phyloP scores from a whole-genome alignment of 2,888 invertebrate genomes.

The Protophormia terraenovae region DNA sequence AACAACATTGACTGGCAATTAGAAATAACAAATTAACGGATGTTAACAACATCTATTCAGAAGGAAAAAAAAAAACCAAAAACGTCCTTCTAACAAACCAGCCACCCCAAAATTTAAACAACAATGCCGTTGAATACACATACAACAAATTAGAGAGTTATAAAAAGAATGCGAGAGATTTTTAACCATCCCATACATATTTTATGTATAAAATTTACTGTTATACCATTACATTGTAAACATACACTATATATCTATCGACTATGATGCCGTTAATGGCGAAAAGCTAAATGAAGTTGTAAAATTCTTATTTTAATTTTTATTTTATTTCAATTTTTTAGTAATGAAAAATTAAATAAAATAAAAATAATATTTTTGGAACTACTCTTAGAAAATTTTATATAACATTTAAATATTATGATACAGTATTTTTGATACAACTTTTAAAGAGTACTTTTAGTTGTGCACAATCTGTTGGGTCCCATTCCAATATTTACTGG shows the following conservation, averaged over 20 bases:
- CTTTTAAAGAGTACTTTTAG: too few relatives aligned
- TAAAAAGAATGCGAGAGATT: neutral
- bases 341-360: too few relatives aligned
- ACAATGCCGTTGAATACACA: neutral
- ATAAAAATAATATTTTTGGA: too few relatives aligned
- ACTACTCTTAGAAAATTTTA: too few relatives aligned
- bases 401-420: too few relatives aligned
- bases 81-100: slow-evolving; percentile 1
- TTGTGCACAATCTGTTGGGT: too few relatives aligned
- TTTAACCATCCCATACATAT: slow-evolving; percentile 19
- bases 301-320: too few relatives aligned
- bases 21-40: slow-evolving; percentile 65
- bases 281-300: too few relatives aligned
- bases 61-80: slow-evolving; percentile 29
- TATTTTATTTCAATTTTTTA: too few relatives aligned
- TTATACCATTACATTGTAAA: neutral
- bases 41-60: slow-evolving; percentile 47
- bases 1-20: slow-evolving; percentile 67
- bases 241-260: too few relatives aligned
- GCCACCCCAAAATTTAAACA: neutral
- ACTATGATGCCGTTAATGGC: too few relatives aligned
- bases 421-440: too few relatives aligned
- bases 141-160: neutral
- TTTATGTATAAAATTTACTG: slow-evolving; percentile 33
- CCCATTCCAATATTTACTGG: neutral